A percentile compares a stretch with the other conserved stretches of the same genome.
phyloP scores from a whole-genome alignment of 37 sponge, comb jelly and placozoan species.

The Eunapius fragilis region DNA sequence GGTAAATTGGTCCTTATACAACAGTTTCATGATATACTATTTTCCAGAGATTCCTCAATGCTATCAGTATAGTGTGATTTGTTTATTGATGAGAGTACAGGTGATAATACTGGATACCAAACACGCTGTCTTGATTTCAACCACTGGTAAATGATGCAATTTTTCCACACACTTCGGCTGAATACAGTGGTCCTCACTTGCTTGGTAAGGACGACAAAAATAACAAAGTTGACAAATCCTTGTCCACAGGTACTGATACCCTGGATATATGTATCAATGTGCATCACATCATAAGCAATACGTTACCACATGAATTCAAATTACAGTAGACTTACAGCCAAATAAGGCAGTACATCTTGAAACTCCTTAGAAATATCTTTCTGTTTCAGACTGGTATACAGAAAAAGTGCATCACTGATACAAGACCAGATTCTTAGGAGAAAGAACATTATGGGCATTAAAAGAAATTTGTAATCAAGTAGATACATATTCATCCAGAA shows the following conservation, averaged over 20 bases:
- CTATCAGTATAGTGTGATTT: background rate
- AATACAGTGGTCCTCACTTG: background rate
- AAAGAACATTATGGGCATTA: background rate
- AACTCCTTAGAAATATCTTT: background rate
- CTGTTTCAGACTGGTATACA: background rate
- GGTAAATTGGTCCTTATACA: too few relatives aligned
- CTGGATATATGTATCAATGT: background rate
- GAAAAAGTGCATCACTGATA: background rate
- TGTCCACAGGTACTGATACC: background rate
- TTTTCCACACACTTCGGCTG: background rate
- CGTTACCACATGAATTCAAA: background rate
- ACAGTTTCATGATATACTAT: background rate
- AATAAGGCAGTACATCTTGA: background rate
- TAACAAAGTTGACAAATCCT: background rate
- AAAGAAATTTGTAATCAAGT: background rate
- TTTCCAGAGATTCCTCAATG: background rate
- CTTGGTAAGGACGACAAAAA: background rate
- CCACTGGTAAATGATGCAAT: background rate
- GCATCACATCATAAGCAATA: background rate
- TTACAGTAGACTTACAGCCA: background rate
- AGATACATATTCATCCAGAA: background rate
- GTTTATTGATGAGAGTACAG: background rate
- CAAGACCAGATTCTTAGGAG: background rate
- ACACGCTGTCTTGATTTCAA: background rate
- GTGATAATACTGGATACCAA: background rate